Base-by-base conservation (phyloP, 1,140 invertebrate species). In the Drosophila tani region DNA sequence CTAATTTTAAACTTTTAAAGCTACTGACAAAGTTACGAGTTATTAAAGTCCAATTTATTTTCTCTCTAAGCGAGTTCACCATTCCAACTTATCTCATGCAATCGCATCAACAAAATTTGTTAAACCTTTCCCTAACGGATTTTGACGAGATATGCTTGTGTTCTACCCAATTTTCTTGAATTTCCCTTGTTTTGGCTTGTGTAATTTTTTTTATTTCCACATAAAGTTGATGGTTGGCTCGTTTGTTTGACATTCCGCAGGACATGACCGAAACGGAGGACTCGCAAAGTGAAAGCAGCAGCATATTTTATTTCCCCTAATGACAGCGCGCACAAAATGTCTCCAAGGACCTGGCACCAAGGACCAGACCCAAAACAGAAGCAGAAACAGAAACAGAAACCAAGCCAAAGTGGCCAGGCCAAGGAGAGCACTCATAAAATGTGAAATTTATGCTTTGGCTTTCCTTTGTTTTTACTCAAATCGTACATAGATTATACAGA, bases 401-500 rank as follows among this genome's bases (percentile, higher is more conserved):
- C 24, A 50, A 62, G 53, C 56, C 41, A 73, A 79, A 82, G 68
- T 82, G 75, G 68, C 70, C 74, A 49, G 63, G 58, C 43, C 38
- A 74, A 62, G 58, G 77, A 84, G 78, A 75, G 81, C 79, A 71
- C 81, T 82, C 86, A 92, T 92, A 92, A 92, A 92, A 91, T 85
- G 79, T 80, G 69, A 88, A 91, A 92, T 92, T 92, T 92, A 92
- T 91, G 90, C 35, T 75, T 62, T 67, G 85, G 81, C 79, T 85
- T 90, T 84, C 70, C 81, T 88, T 91, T 91, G 85, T 81, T 90
- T 86, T 91, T 90, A 91, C 85, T 90, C 82, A 91, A 91, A 86
- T 90, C 90, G 90, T 82, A 91, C 88, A 91, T 91, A 90, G 86
- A 90, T 90, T 90, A 91, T 85, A 90, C 81, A 90, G 85, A 90